Conservation (phyloP, 2,113 vertebrate species). For the Plecturocebus donacophilus region DNA sequence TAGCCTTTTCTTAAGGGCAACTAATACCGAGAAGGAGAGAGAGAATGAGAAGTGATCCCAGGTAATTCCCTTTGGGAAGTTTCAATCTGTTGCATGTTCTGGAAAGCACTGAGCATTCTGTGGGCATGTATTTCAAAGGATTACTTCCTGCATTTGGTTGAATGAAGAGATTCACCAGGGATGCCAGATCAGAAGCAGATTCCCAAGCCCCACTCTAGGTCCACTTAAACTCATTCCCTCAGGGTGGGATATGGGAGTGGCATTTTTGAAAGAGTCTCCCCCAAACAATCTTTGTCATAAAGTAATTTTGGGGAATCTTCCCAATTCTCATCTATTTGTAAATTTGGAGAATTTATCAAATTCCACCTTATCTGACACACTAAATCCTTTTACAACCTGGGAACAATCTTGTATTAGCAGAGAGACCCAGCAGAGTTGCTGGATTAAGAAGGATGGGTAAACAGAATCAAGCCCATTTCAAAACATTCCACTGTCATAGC, state of each 20-base stretch:
- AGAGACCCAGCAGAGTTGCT: rapidly evolving
- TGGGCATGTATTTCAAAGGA: neutral
- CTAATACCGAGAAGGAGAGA: neutral
- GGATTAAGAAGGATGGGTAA: neutral
- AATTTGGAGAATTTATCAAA: neutral
- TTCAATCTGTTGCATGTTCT: neutral
- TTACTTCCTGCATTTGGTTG: neutral
- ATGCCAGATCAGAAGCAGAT: neutral
- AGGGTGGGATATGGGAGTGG: neutral
- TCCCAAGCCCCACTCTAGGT: neutral
- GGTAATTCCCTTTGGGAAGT: conserved; percentile 21
- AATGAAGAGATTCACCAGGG: neutral
- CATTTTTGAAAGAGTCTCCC: neutral
- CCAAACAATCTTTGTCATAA: neutral
- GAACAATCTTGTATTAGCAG: neutral
- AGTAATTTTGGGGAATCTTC: neutral
- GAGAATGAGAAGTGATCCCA: neutral
- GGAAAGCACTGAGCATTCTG: neutral
- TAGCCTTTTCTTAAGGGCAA: neutral
- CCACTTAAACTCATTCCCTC: neutral
- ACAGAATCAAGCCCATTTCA: neutral
- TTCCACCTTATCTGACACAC: neutral
- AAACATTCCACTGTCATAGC: too few relatives aligned
- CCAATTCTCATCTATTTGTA: neutral
- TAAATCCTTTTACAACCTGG: neutral